Base-by-base conservation (phyloP, 2,113 vertebrate species). In the Neodontobutis hainanensis region DNA sequence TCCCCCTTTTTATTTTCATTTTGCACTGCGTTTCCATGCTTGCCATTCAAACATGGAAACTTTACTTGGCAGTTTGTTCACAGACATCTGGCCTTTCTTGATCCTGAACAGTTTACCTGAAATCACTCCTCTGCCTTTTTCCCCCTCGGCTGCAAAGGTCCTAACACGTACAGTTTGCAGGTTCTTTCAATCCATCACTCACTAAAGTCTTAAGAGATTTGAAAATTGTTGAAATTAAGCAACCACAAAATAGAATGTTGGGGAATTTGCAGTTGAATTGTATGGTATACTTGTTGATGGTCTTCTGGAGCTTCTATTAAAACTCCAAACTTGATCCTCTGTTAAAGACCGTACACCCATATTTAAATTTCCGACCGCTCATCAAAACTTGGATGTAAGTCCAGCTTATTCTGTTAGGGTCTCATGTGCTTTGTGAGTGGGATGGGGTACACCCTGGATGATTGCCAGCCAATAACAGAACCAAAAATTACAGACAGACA, bases 41-140 rank as follows among this genome's bases (percentile, higher is more conserved):
- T 55, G 52, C 32, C 52, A 34, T 6, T 55, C 32, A 36, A 55
- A 55, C 52, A n/a, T 32, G 52, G 52, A 55, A 55, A 34, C 52
- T 55, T 55, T 32, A 55, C 52, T 55, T 55, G 52, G 52, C 52
- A 55, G 34, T 55, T 55, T 55, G 52, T 36, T 55, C 52, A 12
- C 34, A 12, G 32, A 55, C 52, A 55, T 55, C 52, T 55, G 32
- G 34, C 9, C 32, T 55, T 55, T 55, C 52, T 55, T 55, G 32
- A 55, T 55, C 52, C 32, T 8, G 34, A 55, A 55, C n/a, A 55
- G 52, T 55, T 55, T 55, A 55, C 52, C 52, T 55, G 52, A 55
- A 55, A 34, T 55, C 52, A 55, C 52, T 34, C 52, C 52, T 55
- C 32, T 7, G 52, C 52, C 8, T 11, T 34, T 36, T 34, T 36